Conservation (phyloP, 1,140 invertebrate species). For the Rhopalosiphum maidis region DNA sequence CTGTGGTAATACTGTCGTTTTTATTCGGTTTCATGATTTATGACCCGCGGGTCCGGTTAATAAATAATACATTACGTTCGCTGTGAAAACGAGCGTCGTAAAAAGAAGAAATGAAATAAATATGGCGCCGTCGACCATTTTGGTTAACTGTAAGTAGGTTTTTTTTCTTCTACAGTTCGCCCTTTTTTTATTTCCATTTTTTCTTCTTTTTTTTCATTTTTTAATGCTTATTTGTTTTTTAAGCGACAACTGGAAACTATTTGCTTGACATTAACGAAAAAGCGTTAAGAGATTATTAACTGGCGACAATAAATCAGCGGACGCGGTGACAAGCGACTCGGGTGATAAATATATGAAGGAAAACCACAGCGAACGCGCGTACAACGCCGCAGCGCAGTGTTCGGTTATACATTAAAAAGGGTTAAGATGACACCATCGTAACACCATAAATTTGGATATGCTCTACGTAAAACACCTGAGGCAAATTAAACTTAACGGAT, state of each 20-base stretch:
- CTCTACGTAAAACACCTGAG: constrained; percentile 40
- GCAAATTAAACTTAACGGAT: constrained; percentile 48
- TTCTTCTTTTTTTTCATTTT: constrained; percentile 15
- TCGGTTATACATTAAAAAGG: constrained; percentile 56
- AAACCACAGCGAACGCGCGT: background rate
- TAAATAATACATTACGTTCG: constrained; percentile 57
- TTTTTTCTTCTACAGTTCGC: constrained; percentile 12
- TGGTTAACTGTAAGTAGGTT: constrained; percentile 25
- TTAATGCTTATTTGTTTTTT: constrained; percentile 25
- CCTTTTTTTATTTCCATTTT: constrained; percentile 15
- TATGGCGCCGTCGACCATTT: constrained; percentile 55
- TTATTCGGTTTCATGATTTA: constrained; percentile 57
- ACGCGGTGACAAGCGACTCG: constrained; percentile 35
- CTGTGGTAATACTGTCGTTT: constrained; percentile 49
- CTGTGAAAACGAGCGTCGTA: constrained; percentile 48
- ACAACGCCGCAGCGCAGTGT: background rate
- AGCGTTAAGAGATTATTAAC: constrained; percentile 49
- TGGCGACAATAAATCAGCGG: constrained; percentile 50
- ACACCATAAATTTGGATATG: constrained; percentile 56
- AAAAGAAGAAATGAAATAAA: constrained; percentile 54
- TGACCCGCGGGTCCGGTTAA: constrained; percentile 53
- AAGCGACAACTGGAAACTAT: constrained; percentile 47
- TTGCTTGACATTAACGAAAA: constrained; percentile 53
- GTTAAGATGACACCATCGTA: constrained; percentile 40
- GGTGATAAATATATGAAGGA: constrained; percentile 35